Evolutionary conservation across 2,113 vertebrate genomes (phyloP).

Genomic region (Lontra canadensis): DNA sequence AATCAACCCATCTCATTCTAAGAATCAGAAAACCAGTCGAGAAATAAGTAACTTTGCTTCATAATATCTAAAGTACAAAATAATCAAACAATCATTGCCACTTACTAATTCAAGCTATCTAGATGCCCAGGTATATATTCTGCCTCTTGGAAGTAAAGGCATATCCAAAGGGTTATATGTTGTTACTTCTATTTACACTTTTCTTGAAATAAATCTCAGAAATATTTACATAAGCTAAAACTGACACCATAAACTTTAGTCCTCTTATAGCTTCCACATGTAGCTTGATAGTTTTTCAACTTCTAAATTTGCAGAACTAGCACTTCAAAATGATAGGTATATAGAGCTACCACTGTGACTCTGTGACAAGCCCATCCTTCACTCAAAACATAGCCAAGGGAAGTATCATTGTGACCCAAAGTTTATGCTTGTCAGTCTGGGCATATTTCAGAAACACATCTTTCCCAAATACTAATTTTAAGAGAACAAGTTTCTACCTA

Average conservation of each 20-base stretch:
- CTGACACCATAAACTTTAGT: not conserved
- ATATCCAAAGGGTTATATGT: not conserved
- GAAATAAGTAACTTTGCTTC: not conserved
- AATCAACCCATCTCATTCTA: not conserved
- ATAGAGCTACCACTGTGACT: not conserved
- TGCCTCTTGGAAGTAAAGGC: not conserved
- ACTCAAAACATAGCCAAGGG: not conserved
- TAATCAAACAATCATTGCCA: not conserved
- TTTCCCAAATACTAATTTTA: not conserved
- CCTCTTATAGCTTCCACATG: not conserved
- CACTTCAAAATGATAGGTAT: not conserved
- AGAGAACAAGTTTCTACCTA: not conserved
- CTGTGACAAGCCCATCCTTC: not conserved
- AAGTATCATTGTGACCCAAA: not conserved
- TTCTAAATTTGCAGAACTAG: not conserved
- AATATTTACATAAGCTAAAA: not conserved
- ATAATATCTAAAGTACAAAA: conserved; percentile 9
- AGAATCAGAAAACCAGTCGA: not conserved
- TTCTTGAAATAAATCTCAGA: conserved; percentile 31
- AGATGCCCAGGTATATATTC: not conserved
- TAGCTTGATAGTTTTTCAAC: not conserved
- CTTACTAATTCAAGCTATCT: not conserved
- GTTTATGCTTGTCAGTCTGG: not conserved
- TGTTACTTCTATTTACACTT: not conserved
- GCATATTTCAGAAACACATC: not conserved